Conservation (phyloP, 2,888 invertebrate genomes). For the Heteromurus nitidus region DNA sequence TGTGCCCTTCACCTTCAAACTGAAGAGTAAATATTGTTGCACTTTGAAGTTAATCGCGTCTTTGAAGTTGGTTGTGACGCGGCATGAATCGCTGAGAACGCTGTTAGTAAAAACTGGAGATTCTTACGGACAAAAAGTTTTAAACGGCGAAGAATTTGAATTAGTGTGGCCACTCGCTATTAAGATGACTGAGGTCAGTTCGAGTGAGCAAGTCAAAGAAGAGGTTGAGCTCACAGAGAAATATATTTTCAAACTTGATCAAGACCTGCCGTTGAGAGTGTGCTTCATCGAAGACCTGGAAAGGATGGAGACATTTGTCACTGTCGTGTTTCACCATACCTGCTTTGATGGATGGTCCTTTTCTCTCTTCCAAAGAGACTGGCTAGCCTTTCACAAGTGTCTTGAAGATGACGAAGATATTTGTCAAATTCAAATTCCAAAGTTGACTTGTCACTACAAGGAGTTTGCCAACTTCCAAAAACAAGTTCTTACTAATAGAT, state of each 20-base stretch:
- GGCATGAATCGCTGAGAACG: slow-evolving; percentile 16
- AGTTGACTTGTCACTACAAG: no score
- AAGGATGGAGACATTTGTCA: background rate
- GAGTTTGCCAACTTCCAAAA: no score
- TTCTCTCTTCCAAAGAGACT: background rate
- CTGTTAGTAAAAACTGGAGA: background rate
- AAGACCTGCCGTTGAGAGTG: slow-evolving; percentile 11
- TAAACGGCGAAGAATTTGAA: background rate
- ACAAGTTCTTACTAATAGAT: no score
- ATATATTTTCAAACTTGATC: background rate
- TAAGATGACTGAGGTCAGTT: background rate
- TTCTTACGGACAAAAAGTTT: background rate
- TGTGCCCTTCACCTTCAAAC: background rate
- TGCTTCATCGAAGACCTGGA: background rate
- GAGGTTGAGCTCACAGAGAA: background rate
- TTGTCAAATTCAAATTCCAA: no score
- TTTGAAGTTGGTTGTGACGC: background rate
- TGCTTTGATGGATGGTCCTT: slow-evolving; percentile 45
- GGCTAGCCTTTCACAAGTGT: background rate
- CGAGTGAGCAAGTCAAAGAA: background rate
- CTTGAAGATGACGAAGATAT: background rate
- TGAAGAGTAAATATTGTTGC: background rate
- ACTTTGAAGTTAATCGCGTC: background rate
- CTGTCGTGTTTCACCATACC: slow-evolving; percentile 37
- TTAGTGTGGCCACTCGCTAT: background rate